A percentile compares a stretch with the other conserved stretches of the same genome.
Evolutionary conservation across 2,797 vertebrate genomes (phyloP).

Genomic region (Tarsius wallacei): DNA sequence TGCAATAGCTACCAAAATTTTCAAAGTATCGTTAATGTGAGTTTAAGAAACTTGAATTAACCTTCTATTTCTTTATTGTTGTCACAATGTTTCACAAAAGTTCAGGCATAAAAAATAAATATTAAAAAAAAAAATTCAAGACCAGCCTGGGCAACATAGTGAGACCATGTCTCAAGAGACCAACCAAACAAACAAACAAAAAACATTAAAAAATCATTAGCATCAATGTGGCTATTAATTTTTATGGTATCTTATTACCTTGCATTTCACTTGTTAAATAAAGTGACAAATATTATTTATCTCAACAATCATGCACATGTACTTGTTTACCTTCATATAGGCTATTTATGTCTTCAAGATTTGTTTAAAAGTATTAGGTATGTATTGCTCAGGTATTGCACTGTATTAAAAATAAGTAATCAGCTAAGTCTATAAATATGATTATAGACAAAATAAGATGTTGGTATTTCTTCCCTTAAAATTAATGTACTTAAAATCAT

Average conservation of each 20-base stretch:
- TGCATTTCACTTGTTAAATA: conserved; percentile 23
- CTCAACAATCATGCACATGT: background rate
- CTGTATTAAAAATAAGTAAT: conserved; percentile 2
- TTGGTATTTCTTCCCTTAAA: background rate
- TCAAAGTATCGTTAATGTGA: background rate
- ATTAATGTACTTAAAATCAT: conserved; percentile 29
- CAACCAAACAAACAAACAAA: too few relatives aligned
- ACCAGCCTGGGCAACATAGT: too few relatives aligned
- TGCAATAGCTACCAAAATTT: background rate
- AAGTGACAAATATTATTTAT: conserved; percentile 30
- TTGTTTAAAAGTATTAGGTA: background rate
- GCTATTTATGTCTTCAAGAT: background rate
- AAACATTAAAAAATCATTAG: background rate
- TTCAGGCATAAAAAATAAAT: background rate
- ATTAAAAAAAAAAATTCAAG: too few relatives aligned
- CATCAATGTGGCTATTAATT: background rate
- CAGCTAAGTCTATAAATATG: background rate
- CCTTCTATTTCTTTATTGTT: background rate
- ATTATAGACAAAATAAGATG: conserved; percentile 10
- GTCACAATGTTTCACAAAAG: background rate
- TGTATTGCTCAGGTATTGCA: background rate
- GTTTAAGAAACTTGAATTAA: background rate
- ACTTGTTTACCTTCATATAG: background rate
- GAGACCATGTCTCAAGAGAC: too few relatives aligned
- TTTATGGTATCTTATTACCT: background rate